These are phyloP conservation scores for Pseudochromis fuscus DNA, from an alignment of 2,797 vertebrate species.

Conservation along the genomic window DNA sequence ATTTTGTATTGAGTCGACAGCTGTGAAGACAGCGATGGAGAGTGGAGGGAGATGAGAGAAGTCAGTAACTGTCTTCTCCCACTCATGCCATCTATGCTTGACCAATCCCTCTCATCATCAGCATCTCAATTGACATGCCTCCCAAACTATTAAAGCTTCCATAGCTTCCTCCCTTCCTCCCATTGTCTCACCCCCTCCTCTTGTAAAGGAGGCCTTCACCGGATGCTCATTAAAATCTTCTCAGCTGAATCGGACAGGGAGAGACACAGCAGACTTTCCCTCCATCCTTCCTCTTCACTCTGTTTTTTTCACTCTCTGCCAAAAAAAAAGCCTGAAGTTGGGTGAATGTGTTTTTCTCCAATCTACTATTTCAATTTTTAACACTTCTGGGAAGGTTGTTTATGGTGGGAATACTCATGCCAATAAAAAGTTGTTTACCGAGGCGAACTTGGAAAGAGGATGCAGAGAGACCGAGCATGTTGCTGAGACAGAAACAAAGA, in stretches of 20 bases:
- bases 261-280: constrained; percentile 27
- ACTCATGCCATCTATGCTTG: constrained; percentile 50
- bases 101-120: constrained; percentile 53
- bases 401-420: too few species aligned
- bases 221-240: constrained; percentile 69
- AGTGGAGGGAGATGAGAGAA: too few species aligned
- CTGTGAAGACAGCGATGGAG: too few species aligned
- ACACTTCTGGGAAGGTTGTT: constrained; percentile 47
- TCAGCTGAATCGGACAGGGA: constrained; percentile 55
- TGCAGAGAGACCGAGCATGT: too few species aligned
- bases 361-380: constrained; percentile 50
- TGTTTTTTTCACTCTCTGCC: too few species aligned
- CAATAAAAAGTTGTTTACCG: too few species aligned
- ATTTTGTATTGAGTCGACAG: too few species aligned
- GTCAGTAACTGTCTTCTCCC: too few species aligned
- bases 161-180: constrained; percentile 2
- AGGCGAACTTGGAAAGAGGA: too few species aligned
- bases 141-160: constrained; percentile 45
- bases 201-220: constrained; percentile 49
- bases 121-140: constrained; percentile 39
- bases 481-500: too few species aligned
- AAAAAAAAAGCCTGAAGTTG: too few species aligned
- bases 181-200: constrained; percentile 23
- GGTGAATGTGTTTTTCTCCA: constrained; percentile 36
- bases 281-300: constrained; percentile 14